Percentiles rank a stretch among this genome's conserved stretches.
phyloP scores from a whole-genome alignment of 2,113 vertebrate genomes.

The Chloebia gouldiae region DNA sequence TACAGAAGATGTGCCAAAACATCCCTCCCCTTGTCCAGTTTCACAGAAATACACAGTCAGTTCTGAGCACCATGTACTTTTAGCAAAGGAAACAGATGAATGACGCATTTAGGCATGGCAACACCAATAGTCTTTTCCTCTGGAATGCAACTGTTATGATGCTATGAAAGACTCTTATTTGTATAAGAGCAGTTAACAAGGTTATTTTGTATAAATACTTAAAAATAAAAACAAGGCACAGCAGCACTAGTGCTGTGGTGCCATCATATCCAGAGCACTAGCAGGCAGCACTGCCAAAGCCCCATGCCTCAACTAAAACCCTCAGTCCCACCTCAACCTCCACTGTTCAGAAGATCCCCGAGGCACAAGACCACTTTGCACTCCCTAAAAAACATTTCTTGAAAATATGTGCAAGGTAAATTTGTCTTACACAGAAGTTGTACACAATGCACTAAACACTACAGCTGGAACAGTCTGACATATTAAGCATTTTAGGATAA shows the following conservation, averaged over 20 bases:
- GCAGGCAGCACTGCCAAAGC: not conserved
- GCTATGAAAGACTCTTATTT: not conserved
- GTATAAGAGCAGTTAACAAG: not conserved
- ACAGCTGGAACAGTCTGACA: not conserved
- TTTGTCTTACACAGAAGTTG: not conserved
- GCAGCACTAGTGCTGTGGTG: not conserved
- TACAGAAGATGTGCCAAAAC: not conserved
- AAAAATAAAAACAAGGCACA: not conserved
- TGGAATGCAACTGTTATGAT: not conserved
- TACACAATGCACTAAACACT: not conserved
- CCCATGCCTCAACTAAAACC: not conserved
- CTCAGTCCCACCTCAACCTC: not conserved
- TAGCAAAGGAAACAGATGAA: not conserved
- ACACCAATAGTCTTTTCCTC: not conserved
- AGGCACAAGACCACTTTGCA: not conserved
- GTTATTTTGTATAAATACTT: not conserved
- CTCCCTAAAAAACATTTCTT: not conserved
- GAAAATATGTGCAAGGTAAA: fast-evolving
- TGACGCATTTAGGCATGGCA: not conserved
- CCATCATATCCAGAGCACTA: not conserved
- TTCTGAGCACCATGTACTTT: not conserved
- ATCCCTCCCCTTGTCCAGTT: not conserved
- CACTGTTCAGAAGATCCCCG: not conserved
- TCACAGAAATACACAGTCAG: not conserved
- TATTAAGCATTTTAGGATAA: not conserved